Evolutionary conservation across 2,113 vertebrate genomes (phyloP).

Genomic region (Lonchura striata): DNA sequence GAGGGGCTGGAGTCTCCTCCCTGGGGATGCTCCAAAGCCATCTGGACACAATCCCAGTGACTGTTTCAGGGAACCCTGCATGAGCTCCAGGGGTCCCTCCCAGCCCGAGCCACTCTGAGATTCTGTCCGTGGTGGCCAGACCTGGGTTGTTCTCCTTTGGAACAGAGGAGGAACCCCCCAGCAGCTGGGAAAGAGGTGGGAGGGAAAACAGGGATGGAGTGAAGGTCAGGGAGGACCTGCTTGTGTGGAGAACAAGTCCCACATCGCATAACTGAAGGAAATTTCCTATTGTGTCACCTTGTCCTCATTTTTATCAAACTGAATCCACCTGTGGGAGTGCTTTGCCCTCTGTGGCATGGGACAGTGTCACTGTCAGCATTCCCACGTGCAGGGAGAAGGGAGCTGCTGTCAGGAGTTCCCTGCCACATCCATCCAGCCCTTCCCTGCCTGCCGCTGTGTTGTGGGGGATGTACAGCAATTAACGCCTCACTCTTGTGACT

Average conservation of each 20-base stretch:
- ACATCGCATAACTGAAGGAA: rapidly evolving
- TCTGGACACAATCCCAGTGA: not conserved
- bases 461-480: constrained; percentile 13
- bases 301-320: not conserved
- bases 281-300: not conserved
- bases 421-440: not conserved
- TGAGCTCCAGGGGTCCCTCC: not conserved
- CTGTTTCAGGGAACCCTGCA: not conserved
- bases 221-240: not conserved
- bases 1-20: not conserved
- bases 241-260: not conserved
- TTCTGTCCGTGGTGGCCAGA: not conserved
- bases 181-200: not conserved
- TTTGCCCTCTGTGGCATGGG: rapidly evolving
- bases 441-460: not conserved
- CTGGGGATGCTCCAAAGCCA: not conserved
- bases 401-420: not conserved
- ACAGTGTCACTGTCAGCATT: not conserved
- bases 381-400: rapidly evolving
- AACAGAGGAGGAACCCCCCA: not conserved
- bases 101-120: no score
- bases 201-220: no score
- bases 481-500: constrained; percentile 19
- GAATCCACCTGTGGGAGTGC: no score
- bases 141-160: not conserved